Evolutionary conservation across 2,797 vertebrate genomes (phyloP), one percentile per base, ranked within the genome.

Genomic region (Macropus fuliginosus): DNA sequence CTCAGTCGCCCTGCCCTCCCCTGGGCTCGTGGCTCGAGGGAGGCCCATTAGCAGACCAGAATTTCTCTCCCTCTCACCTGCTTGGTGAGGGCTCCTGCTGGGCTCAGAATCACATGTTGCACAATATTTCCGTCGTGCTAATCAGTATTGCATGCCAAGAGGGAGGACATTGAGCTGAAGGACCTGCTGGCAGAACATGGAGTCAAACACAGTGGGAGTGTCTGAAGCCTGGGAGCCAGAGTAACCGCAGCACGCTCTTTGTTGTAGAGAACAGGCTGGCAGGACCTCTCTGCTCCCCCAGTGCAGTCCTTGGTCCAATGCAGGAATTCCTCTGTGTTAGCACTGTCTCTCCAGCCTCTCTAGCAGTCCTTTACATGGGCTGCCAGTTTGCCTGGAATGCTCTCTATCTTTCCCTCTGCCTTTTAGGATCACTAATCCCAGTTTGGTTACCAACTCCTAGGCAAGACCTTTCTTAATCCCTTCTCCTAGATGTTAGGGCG

Each of bases 121-220:
- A 81, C 18, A 81, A 81, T 81, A 81, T 81, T 81, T 81, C 40
- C 21, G 18, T 81, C 9, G 8, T 81, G 40, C 74, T 81, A 81
- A 81, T 81, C 74, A 81, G 74, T 81, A 81, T 81, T 81, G 74
- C 74, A 81, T 46, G 74, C 46, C 74, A 81, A 81, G 74, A 46
- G 74, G 74, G n/a, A 81, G 74, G 74, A 46, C 74, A 46, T 81
- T 46, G 74, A 81, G 21, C 18, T 81, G 74, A 46, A 81, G n/a
- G 74, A 81, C 74, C 40, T 81, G 74, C 21, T 3, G n/a, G 18
- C 40, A 2, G n/a, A 81, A 24, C 2, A 24, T 81, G 74, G 8
- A 81, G 74, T n/a, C n/a, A 74, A n/a, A 40, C n/a, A 74, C n/a
- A 21, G 62, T n/a, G 62, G 62, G 14, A 81, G 2, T 2, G 0